Conservation (phyloP, 1,140 invertebrate species). For the Caenorhabditis brenneri region DNA sequence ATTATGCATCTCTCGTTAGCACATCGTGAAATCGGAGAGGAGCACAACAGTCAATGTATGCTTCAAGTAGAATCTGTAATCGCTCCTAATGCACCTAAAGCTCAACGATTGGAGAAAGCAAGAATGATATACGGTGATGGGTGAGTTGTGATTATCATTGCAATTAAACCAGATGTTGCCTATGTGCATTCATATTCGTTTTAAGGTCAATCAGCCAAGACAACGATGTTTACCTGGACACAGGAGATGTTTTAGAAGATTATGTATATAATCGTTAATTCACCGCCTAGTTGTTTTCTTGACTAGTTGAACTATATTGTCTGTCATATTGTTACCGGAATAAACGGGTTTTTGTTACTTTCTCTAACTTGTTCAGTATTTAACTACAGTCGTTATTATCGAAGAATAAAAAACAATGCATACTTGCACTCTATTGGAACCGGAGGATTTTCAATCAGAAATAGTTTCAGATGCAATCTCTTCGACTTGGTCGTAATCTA, state of each 20-base stretch:
- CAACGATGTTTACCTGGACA: too few relatives aligned
- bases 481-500: neutral
- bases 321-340: neutral
- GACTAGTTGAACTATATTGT: neutral
- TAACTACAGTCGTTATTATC: neutral
- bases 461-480: neutral
- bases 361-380: too few relatives aligned
- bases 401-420: neutral
- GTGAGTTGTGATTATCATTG: neutral
- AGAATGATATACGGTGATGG: neutral
- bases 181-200: neutral
- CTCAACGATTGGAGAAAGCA: neutral
- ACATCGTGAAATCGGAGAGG: slow-evolving; percentile 5
- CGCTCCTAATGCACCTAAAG: slow-evolving; percentile 5
- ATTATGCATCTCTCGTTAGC: neutral
- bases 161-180: neutral
- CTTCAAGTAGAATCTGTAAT: slow-evolving; percentile 11
- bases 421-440: too few relatives aligned
- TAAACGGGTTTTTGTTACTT: neutral
- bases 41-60: slow-evolving; percentile 31
- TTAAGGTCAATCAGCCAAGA: neutral
- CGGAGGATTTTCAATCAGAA: too few relatives aligned
- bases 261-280: neutral
- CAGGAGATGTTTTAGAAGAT: too few relatives aligned
- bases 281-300: neutral